Base-by-base conservation (phyloP, 2,888 invertebrate genomes). In the Pyrgus malvae region DNA sequence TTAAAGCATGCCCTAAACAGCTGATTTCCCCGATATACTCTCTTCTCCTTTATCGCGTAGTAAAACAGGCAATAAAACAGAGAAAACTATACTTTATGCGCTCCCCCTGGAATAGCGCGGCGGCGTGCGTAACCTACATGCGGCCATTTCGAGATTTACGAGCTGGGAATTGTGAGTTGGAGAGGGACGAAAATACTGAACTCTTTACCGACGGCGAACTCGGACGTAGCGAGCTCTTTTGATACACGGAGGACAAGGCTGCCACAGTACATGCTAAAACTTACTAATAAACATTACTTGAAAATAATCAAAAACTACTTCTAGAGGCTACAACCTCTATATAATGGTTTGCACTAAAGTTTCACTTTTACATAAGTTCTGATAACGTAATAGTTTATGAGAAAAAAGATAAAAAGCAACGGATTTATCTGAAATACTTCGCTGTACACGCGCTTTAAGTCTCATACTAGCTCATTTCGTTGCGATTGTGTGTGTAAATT, bases 81-180 rank as follows among this genome's bases (percentile, higher is more conserved):
- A 90, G 91, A 91, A 83, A 83, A 86, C 83, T 85, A 86, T 89
- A 89, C 73, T 89, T 90, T 90, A 89, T 86, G 86, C 80, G 84
- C 87, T 86, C 83, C 80, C 80, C 64, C 80, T 67, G 78, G 83
- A 79, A 79, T 80, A 76, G 83, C 85, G 85, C 82, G 84, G 83
- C 87, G 84, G 85, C 88, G 89, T 87, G 87, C 90, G 90, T 90
- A 90, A 90, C 89, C 90, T 90, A 90, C 89, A 90, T 90, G 90
- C 90, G 91, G 91, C 91, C 90, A 89, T 91, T 91, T 91, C 91
- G 79, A 89, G 90, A 91, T 91, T 91, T 91, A 91, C 91, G 91
- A 91, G 80, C 91, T 91, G 91, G 91, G 91, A 91, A 91, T 89
- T 91, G 89, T 84, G 86, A 81, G 91, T 86, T 83, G 80, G 90